A percentile compares a stretch with the other conserved stretches of the same genome.
phyloP scores from a whole-genome alignment of 2,888 invertebrate species.

The Himalopsyche japonica region DNA sequence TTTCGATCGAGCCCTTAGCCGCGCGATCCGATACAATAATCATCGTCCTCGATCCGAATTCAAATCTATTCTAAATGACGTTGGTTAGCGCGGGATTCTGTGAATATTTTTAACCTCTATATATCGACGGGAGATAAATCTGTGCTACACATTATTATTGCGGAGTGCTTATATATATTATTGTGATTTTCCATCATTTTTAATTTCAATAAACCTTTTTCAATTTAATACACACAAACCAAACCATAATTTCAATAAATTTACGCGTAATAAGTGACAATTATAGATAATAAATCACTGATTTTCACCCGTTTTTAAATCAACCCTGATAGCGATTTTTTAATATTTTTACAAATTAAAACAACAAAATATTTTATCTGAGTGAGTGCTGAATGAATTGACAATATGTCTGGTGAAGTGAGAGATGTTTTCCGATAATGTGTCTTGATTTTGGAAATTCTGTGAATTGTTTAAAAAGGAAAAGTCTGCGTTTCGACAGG shows the following conservation, averaged over 20 bases:
- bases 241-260: neutral
- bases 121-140: neutral
- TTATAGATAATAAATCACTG: neutral
- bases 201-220: neutral
- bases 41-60: neutral
- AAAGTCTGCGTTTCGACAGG: neutral
- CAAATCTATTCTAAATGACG: neutral
- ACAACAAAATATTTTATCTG: neutral
- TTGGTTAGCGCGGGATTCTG: neutral
- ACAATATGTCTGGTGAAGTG: neutral
- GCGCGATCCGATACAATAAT: conserved; percentile 2
- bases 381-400: neutral
- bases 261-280: neutral
- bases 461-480: neutral
- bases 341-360: neutral
- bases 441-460: neutral
- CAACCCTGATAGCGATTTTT: neutral
- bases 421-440: neutral
- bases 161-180: neutral
- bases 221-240: neutral
- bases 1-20: conserved; percentile 9
- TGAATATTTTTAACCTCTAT: neutral
- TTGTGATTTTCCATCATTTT: neutral
- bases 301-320: neutral
- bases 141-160: neutral